phyloP scores from a whole-genome alignment of 1,140 invertebrate genomes.

The Mycetomoellerius zeteki region DNA sequence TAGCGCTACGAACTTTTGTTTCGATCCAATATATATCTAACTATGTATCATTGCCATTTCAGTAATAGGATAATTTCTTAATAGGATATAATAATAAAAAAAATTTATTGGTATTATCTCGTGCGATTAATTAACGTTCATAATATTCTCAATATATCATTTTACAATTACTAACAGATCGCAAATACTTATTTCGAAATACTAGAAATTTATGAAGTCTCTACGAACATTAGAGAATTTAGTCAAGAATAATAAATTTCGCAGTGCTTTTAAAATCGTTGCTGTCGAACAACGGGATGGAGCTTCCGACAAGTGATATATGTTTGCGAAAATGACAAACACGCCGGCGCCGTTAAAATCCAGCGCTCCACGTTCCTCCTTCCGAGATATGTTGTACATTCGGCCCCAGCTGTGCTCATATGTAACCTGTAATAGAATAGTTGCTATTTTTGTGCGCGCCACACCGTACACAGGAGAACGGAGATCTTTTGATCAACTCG shows the following conservation, averaged over 20 bases:
- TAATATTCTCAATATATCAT: not conserved
- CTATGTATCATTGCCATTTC: not conserved
- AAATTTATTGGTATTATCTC: slow-evolving; percentile 16
- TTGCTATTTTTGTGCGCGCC: slow-evolving; percentile 61
- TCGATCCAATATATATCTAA: too few relatives aligned
- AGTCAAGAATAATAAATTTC: slow-evolving; percentile 42
- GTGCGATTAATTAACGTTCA: not conserved
- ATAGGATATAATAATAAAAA: too few relatives aligned
- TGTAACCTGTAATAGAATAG: slow-evolving; percentile 65
- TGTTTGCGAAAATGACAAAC: slow-evolving; percentile 64
- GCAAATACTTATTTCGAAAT: slow-evolving; percentile 23
- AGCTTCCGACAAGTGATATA: slow-evolving; percentile 62
- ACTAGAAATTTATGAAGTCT: slow-evolving; percentile 26
- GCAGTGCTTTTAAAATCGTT: slow-evolving; percentile 37
- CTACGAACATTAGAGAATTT: slow-evolving; percentile 4
- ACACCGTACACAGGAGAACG: slow-evolving; percentile 50
- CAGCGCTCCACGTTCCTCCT: slow-evolving; percentile 38
- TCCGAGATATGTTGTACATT: slow-evolving; percentile 54
- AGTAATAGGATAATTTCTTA: slow-evolving; percentile 4
- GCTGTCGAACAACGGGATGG: slow-evolving; percentile 54
- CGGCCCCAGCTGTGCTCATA: slow-evolving; percentile 55
- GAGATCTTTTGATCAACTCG: slow-evolving; percentile 69
- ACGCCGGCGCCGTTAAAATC: slow-evolving; percentile 53
- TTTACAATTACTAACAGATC: not conserved
- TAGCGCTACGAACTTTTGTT: too few relatives aligned